Evolutionary conservation across 1,140 invertebrate species (phyloP).

Genomic region (Panulirus ornatus): DNA sequence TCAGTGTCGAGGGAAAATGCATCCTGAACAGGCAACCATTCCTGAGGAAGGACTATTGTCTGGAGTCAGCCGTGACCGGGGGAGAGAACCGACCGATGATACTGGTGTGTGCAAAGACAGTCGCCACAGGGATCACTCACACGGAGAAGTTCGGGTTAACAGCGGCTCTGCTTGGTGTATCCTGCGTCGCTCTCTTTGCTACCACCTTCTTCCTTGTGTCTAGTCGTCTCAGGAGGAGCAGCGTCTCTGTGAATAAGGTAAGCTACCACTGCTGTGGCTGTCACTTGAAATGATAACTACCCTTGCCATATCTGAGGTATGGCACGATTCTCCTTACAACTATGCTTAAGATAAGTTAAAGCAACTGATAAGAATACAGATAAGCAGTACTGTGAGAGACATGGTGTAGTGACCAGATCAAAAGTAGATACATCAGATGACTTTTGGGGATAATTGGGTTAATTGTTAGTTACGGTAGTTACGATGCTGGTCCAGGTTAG

Average conservation of each 20-base stretch:
- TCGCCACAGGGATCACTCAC: constrained; percentile 27
- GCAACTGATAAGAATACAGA: too few species aligned
- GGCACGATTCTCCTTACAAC: too few species aligned
- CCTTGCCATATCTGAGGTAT: too few species aligned
- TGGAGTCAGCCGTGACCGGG: constrained; percentile 50
- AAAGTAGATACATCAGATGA: too few species aligned
- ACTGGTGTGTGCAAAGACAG: constrained; percentile 57
- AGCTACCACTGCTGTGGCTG: too few species aligned
- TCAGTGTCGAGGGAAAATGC: constrained; percentile 52
- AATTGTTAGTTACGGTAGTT: too few species aligned
- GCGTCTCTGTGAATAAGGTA: constrained; percentile 74
- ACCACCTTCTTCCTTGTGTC: constrained; percentile 66
- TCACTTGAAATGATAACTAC: too few species aligned
- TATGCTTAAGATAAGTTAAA: too few species aligned
- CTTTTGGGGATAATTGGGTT: too few species aligned
- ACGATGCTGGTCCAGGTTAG: too few species aligned
- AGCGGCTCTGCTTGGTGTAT: constrained; percentile 61
- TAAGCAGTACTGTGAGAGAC: too few species aligned
- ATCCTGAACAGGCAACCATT: constrained; percentile 23
- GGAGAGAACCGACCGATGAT: constrained; percentile 27
- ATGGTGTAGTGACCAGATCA: too few species aligned
- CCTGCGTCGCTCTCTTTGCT: constrained; percentile 68
- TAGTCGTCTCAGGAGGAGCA: constrained; percentile 69
- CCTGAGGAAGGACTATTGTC: constrained; percentile 47
- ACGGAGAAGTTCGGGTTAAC: constrained; percentile 65